Percentiles rank a stretch among this genome's conserved stretches.
phyloP scores from a whole-genome alignment of 30 jellyfish, hydroid and myxozoan genomes.

The Pseudorhiza aurosa region DNA sequence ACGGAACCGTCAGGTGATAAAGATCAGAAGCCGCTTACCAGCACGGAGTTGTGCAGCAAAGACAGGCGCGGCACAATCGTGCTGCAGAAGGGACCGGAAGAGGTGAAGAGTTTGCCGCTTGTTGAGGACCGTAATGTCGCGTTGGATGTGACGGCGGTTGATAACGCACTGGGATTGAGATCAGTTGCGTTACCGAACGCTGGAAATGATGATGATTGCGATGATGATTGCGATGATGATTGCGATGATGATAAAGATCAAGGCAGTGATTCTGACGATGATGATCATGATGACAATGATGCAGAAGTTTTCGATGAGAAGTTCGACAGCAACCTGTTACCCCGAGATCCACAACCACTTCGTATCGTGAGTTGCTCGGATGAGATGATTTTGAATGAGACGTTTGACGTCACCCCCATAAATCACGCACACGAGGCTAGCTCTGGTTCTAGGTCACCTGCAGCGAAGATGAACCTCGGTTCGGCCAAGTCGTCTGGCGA shows the following conservation, averaged over 20 bases:
- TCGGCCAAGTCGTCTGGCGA: not conserved
- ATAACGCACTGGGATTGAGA: not conserved
- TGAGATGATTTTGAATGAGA: constrained; percentile 27
- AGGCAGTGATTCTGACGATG: not conserved
- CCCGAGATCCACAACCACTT: too few relatives aligned
- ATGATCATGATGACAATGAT: not conserved
- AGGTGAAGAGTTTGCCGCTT: constrained; percentile 22
- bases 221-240: not conserved
- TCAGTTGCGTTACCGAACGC: not conserved
- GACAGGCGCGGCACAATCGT: constrained; percentile 61
- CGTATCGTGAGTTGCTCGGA: not conserved
- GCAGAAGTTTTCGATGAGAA: not conserved
- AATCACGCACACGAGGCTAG: not conserved
- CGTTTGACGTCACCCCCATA: constrained; percentile 18
- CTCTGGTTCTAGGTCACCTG: not conserved
- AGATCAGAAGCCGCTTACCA: not conserved
- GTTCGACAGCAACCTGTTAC: not conserved
- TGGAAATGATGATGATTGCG: not conserved
- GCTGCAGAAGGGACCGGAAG: constrained; percentile 20
- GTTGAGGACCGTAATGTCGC: not conserved
- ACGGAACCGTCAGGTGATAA: not conserved
- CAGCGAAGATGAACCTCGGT: not conserved
- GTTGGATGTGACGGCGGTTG: not conserved
- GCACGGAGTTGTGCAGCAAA: not conserved
- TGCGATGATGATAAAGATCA: not conserved